phyloP scores from a whole-genome alignment of 2,888 invertebrate genomes.

The Andrena bicolor region DNA sequence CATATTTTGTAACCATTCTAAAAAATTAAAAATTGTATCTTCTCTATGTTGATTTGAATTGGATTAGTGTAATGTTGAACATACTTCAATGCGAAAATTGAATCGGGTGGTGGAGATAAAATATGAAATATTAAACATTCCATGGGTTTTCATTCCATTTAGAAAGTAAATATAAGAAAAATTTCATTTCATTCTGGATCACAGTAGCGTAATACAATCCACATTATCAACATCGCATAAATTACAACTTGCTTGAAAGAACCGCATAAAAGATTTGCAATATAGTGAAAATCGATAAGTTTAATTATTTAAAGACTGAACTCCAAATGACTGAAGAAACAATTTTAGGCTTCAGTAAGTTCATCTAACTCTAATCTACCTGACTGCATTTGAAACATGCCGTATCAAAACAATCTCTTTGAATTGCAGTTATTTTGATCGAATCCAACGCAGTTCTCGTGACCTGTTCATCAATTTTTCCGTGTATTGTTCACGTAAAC shows the following conservation, averaged over 20 bases:
- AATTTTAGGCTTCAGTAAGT: neutral
- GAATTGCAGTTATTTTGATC: conserved; percentile 3
- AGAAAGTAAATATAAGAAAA: neutral
- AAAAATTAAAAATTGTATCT: too few relatives aligned
- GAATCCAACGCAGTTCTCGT: neutral
- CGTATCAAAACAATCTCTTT: neutral
- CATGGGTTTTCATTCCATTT: neutral
- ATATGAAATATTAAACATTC: neutral
- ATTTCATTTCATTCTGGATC: too few relatives aligned
- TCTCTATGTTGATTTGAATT: too few relatives aligned
- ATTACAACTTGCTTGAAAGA: too few relatives aligned
- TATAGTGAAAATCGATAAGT: neutral
- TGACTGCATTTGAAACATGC: neutral
- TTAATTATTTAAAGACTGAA: neutral
- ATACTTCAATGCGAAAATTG: too few relatives aligned
- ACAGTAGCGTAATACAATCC: too few relatives aligned
- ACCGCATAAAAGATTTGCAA: too few relatives aligned
- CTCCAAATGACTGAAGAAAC: neutral
- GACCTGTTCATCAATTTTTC: neutral
- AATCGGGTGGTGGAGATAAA: too few relatives aligned
- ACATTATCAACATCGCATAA: too few relatives aligned
- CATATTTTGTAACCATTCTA: too few relatives aligned
- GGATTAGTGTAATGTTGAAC: too few relatives aligned
- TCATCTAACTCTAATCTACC: too few relatives aligned
- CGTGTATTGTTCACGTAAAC: neutral